Percentiles rank a stretch among this genome's conserved stretches.
phyloP scores from a whole-genome alignment of 2,113 vertebrate genomes.

The Periophthalmodon schlosseri region DNA sequence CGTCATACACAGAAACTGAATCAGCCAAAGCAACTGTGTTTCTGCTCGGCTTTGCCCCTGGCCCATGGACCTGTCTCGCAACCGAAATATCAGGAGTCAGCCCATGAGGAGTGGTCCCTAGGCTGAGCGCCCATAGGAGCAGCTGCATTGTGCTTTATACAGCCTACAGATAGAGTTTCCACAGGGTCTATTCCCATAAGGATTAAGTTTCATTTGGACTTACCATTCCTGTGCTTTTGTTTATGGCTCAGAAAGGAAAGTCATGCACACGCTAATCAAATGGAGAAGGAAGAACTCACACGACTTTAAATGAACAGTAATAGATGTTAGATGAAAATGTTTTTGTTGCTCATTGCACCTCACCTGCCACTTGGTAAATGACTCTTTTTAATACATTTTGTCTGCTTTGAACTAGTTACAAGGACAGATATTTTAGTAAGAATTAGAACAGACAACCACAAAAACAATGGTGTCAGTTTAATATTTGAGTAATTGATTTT shows the following conservation, averaged over 20 bases:
- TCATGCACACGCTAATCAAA: constrained; percentile 1
- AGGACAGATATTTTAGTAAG: no score
- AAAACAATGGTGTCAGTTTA: no score
- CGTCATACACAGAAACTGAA: constrained; percentile 28
- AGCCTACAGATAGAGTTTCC: constrained; percentile 40
- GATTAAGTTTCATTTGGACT: constrained; percentile 49
- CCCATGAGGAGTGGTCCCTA: constrained; percentile 21
- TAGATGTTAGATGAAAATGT: no score
- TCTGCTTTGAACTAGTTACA: no score
- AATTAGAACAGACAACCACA: no score
- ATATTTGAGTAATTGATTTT: no score
- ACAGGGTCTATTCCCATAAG: constrained; percentile 44
- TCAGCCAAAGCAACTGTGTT: constrained; percentile 35
- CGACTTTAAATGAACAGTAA: neutral
- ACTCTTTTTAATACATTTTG: no score
- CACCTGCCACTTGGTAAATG: no score
- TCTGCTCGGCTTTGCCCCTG: constrained; percentile 25
- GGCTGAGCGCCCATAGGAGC: constrained; percentile 33
- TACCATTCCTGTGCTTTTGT: constrained; percentile 32
- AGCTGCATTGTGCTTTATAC: constrained; percentile 53
- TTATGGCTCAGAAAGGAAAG: constrained; percentile 14
- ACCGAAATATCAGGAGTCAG: constrained; percentile 52
- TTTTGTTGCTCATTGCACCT: neutral
- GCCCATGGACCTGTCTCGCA: constrained; percentile 1
- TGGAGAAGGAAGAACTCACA: neutral